phyloP scores from a whole-genome alignment of 2,113 vertebrate species.

The Mystacornis crossleyi region DNA sequence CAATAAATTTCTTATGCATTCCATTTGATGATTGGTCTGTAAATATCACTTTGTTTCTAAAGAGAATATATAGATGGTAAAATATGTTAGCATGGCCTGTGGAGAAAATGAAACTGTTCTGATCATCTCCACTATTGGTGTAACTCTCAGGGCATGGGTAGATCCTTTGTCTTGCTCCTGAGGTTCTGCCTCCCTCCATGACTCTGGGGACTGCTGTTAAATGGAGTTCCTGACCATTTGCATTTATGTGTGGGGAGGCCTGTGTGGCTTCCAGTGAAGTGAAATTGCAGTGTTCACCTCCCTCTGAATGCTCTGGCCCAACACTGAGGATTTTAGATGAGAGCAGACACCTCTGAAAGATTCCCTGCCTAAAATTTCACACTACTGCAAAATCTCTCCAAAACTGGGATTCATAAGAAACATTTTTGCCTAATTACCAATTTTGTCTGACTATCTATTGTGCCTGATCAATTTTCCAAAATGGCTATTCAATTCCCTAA shows the following conservation, averaged over 20 bases:
- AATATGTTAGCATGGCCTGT: rapidly evolving
- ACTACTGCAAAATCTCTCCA: not conserved
- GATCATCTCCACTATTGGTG: rapidly evolving
- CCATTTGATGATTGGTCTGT: not conserved
- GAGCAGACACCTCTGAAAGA: not conserved
- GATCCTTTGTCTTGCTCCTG: not conserved
- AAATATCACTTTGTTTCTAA: not conserved
- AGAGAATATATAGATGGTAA: not conserved
- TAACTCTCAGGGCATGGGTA: not conserved
- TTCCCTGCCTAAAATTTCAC: not conserved
- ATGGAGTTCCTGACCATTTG: rapidly evolving
- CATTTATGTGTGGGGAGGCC: not conserved
- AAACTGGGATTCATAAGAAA: not conserved
- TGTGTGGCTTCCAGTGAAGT: rapidly evolving
- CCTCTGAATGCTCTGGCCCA: not conserved
- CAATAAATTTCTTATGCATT: not conserved
- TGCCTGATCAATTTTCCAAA: not conserved
- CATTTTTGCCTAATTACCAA: not conserved
- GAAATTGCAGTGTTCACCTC: not conserved
- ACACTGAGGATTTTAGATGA: not conserved
- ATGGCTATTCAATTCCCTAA: not conserved
- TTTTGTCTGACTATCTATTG: not conserved
- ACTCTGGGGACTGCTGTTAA: not conserved
- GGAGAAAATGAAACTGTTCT: not conserved
- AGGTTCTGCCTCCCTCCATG: rapidly evolving